Conservation (phyloP, 1,140 invertebrate genomes). For the Diorhabda carinulata region DNA sequence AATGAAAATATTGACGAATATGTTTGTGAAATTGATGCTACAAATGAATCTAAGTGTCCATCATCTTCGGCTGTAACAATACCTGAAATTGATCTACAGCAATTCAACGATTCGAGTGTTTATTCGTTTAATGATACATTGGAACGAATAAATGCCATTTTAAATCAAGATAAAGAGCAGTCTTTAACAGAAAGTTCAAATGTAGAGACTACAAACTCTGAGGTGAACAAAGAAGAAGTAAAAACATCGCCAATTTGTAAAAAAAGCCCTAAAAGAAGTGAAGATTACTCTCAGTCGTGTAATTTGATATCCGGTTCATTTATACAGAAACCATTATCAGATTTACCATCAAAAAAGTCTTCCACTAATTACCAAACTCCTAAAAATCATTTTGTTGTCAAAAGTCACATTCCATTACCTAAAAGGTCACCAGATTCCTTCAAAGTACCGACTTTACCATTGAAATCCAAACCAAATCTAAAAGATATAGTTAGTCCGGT, state of each 20-base stretch:
- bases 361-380: not conserved
- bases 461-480: not conserved
- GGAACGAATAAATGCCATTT: slow-evolving; percentile 14
- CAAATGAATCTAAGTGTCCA: not conserved
- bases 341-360: not conserved
- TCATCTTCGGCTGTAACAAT: not conserved
- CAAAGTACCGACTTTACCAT: slow-evolving; percentile 13
- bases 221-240: not conserved
- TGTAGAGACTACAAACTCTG: not conserved
- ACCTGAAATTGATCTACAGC: slow-evolving; percentile 1
- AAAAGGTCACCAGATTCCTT: slow-evolving; percentile 16
- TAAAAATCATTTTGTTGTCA: not conserved
- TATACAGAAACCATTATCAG: not conserved
- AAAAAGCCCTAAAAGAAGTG: not conserved
- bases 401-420: not conserved
- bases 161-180: slow-evolving; percentile 9
- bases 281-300: not conserved
- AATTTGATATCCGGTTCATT: slow-evolving; percentile 6
- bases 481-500: slow-evolving; percentile 17
- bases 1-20: no score
- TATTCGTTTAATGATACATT: slow-evolving; percentile 18
- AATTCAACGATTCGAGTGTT: slow-evolving; percentile 6
- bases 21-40: not conserved
- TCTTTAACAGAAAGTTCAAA: slow-evolving; percentile 4
- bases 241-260: not conserved